These are phyloP conservation scores for Psilopsiagon aurifrons DNA, from an alignment of 2,113 vertebrate species.

Conservation along the genomic window DNA sequence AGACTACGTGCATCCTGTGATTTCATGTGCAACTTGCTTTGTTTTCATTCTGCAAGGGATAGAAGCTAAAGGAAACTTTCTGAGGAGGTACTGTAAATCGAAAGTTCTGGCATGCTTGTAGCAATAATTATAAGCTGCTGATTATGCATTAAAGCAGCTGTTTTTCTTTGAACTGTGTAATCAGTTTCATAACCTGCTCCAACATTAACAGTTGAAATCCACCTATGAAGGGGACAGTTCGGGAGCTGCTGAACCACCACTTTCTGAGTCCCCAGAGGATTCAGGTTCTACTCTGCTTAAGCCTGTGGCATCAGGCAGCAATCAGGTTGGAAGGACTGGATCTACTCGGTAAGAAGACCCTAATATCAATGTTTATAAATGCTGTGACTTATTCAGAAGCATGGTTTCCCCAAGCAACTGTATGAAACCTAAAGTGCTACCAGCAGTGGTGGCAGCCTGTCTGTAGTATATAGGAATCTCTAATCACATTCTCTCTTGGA, in stretches of 20 bases:
- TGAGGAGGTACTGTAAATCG: neutral
- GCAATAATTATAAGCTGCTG: neutral
- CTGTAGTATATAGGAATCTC: neutral
- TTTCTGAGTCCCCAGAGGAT: constrained; percentile 3
- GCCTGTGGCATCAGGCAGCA: constrained; percentile 58
- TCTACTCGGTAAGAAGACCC: constrained; percentile 74
- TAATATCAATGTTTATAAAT: neutral
- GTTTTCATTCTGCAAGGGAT: neutral
- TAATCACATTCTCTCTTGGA: neutral
- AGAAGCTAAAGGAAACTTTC: neutral
- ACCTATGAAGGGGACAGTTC: neutral
- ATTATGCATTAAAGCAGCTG: neutral
- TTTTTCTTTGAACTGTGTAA: neutral
- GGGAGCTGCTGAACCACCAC: neutral
- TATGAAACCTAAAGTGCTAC: neutral
- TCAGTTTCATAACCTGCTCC: constrained; percentile 23
- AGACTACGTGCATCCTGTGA: too few species aligned
- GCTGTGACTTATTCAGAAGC: neutral
- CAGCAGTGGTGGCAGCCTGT: neutral
- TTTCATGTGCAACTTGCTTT: neutral
- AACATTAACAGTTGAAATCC: constrained; percentile 43
- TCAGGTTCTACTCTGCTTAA: neutral
- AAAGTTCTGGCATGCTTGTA: neutral
- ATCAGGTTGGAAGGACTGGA: constrained; percentile 39
- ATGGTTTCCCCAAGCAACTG: neutral